Base-by-base conservation (phyloP, 1,140 invertebrate genomes). In the Eupristina koningsbergeri region DNA sequence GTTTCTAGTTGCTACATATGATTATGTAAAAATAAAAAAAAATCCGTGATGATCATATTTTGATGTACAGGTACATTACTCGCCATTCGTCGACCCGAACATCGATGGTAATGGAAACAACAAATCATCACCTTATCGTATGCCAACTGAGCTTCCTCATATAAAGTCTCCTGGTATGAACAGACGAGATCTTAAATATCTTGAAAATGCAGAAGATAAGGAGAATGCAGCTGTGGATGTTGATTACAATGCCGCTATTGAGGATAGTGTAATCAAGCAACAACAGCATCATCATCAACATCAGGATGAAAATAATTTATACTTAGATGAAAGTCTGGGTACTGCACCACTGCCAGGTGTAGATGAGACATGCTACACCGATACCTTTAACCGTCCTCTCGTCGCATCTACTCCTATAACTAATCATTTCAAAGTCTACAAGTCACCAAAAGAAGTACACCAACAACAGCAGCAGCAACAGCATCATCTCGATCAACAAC, bases 91-190 rank as follows among this genome's bases (percentile, higher is more conserved):
- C 6, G 84, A 85, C 26, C 79, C 71, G 15, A 85, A 79, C 22
- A 87, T 88, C 50, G 53, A 87, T 9, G 84, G 86, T 11, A 84
- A 83, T 19, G 88, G 89, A 26, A 81, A 83, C 19, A 88, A 89
- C 26, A 91, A 91, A 83, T 86, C 90, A 15, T 77, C 84, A 9
- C 63, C 84, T 6, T 91, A 91, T 29, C 89, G 86, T 80, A 91
- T 91, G 88, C 88, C 90, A 26, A 85, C 88, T 3, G 89, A 91
- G 77, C 81, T 92, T 77, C 91, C 91, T 1, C 90, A 89, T 53
- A 91, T 92, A 31, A 92, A 92, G 73, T 92, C 91, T 11, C 90
- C 91, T 0, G 90, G 90, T 11, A 91, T 89, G 88, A 92, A 92
- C 86, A 87, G 90, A 50, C 87, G 90, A 41, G 91, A 91, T 71